Evolutionary conservation across 2,797 vertebrate genomes (phyloP).

Genomic region (Luscinia megarhynchos): DNA sequence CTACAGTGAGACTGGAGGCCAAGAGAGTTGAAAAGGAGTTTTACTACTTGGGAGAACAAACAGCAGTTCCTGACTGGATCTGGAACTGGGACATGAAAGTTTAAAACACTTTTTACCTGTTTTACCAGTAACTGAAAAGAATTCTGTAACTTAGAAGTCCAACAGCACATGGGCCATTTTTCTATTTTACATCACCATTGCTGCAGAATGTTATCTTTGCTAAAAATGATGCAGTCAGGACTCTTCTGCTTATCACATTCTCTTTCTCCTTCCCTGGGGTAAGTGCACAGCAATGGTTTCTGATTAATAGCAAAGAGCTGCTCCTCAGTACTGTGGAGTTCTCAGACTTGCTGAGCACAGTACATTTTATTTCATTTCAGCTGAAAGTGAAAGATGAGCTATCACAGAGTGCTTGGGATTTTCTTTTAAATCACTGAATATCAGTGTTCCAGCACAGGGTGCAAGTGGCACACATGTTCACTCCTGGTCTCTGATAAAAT

Average conservation of each 20-base stretch:
- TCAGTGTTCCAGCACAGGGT: background rate
- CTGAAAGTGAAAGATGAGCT: slow-evolving; percentile 19
- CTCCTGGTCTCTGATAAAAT: background rate
- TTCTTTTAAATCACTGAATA: background rate
- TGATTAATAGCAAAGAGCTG: slow-evolving; percentile 26
- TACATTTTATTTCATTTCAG: slow-evolving; percentile 26
- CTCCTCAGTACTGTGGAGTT: background rate
- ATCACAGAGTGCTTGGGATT: background rate
- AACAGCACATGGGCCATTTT: background rate
- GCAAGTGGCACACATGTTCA: background rate
- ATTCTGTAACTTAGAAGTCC: background rate
- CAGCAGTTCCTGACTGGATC: background rate
- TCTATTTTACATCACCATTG: background rate
- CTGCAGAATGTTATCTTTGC: background rate
- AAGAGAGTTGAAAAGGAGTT: background rate
- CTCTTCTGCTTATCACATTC: slow-evolving; percentile 20
- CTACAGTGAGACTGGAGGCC: background rate
- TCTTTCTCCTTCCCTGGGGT: background rate
- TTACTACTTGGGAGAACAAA: background rate
- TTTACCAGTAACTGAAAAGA: background rate
- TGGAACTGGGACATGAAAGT: background rate
- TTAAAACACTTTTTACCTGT: background rate
- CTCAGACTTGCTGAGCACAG: slow-evolving; percentile 31
- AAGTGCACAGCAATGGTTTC: background rate
- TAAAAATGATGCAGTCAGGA: background rate